These are phyloP conservation scores for Cheilosia pagana DNA, from an alignment of 2,888 invertebrate genomes.

Conservation along the genomic window DNA sequence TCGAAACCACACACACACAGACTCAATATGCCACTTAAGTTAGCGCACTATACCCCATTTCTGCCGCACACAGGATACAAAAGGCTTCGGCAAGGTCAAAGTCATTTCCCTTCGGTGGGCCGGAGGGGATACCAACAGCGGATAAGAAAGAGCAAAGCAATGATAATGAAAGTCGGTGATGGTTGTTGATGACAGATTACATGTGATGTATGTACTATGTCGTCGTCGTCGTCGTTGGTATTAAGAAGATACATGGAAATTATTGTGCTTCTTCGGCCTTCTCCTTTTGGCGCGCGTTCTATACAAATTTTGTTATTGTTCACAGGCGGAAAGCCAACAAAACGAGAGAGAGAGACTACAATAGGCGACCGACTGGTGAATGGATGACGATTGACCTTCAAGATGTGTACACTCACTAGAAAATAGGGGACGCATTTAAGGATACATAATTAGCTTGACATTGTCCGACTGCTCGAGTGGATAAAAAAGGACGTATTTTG, in stretches of 20 bases:
- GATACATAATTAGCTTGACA: constrained; percentile 29
- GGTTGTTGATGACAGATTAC: constrained; percentile 63
- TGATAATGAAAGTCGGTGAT: constrained; percentile 49
- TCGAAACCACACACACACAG: constrained; percentile 32
- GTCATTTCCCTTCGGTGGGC: constrained; percentile 35
- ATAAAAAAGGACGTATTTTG: background rate
- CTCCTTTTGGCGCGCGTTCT: constrained; percentile 1
- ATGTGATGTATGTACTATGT: constrained; percentile 17
- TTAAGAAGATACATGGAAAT: constrained; percentile 47
- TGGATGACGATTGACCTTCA: constrained; percentile 43
- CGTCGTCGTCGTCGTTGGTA: background rate
- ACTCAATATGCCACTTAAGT: constrained; percentile 46
- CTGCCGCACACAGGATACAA: constrained; percentile 4
- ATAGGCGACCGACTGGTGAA: constrained; percentile 23
- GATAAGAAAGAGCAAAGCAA: constrained; percentile 26
- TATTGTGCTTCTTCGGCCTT: constrained; percentile 10
- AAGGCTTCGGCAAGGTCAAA: constrained; percentile 50
- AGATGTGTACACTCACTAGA: constrained; percentile 12
- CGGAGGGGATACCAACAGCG: background rate
- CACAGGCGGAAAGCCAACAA: background rate
- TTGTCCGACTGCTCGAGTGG: constrained; percentile 1
- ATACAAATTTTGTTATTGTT: constrained; percentile 23
- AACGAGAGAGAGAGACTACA: constrained; percentile 1
- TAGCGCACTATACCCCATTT: constrained; percentile 19
- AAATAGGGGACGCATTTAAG: constrained; percentile 10